These are phyloP conservation scores for Gavia stellata DNA, from an alignment of 2,113 vertebrate species.

Conservation along the genomic window DNA sequence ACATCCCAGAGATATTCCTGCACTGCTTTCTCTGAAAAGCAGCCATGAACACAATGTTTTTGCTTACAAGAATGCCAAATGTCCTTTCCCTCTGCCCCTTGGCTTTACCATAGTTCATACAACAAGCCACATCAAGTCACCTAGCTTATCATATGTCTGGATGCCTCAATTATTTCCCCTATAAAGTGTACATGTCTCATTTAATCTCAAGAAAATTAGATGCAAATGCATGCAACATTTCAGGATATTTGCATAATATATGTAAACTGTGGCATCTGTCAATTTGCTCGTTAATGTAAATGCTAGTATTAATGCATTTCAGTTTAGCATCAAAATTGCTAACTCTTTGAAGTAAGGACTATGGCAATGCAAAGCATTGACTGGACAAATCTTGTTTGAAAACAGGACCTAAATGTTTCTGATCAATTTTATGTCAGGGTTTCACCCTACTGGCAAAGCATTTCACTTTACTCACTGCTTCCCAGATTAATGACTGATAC, in stretches of 20 bases:
- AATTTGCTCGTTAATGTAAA: conserved; percentile 63
- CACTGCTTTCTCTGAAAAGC: neutral
- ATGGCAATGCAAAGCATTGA: neutral
- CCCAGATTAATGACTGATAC: neutral
- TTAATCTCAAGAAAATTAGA: conserved; percentile 52
- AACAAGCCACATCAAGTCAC: neutral
- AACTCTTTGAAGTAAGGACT: conserved; percentile 26
- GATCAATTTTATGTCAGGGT: neutral
- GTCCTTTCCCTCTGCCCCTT: neutral
- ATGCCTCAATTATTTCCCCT: neutral
- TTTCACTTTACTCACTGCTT: neutral
- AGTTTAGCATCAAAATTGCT: conserved; percentile 17
- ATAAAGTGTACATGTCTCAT: neutral
- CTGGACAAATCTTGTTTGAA: neutral
- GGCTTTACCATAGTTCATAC: neutral
- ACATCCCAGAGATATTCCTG: neutral
- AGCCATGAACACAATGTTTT: neutral
- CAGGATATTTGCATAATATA: conserved; percentile 57
- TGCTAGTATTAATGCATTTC: conserved; percentile 48
- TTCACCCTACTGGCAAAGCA: neutral
- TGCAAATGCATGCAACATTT: conserved; percentile 42
- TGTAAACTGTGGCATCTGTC: conserved; percentile 59
- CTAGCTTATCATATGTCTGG: neutral
- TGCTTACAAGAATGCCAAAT: neutral
- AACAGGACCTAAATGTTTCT: neutral